A percentile compares a stretch with the other conserved stretches of the same genome.
These are phyloP conservation scores for Naso thynnoides DNA, from an alignment of 2,797 vertebrate genomes.

Conservation along the genomic window DNA sequence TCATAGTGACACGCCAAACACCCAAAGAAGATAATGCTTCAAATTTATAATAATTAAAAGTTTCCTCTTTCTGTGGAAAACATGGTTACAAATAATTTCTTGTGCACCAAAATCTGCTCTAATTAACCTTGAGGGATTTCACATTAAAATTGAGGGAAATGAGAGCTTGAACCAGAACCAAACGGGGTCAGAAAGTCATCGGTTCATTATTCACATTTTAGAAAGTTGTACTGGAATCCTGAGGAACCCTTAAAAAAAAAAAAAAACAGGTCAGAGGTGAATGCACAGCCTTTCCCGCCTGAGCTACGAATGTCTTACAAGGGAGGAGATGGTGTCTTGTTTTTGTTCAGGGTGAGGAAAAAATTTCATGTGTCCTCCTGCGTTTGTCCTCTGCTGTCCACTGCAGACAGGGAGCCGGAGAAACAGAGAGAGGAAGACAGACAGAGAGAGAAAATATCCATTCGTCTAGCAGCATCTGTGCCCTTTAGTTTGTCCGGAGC, in stretches of 20 bases:
- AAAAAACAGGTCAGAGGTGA: slow-evolving; percentile 60
- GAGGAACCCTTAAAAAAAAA: slow-evolving; percentile 40
- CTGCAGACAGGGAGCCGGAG: slow-evolving; percentile 44
- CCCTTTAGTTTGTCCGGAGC: slow-evolving; percentile 91
- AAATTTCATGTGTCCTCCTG: slow-evolving; percentile 40
- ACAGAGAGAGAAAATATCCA: slow-evolving; percentile 66
- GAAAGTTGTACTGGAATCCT: slow-evolving; percentile 48
- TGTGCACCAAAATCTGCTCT: not conserved
- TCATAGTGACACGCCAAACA: not conserved
- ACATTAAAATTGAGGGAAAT: slow-evolving; percentile 18
- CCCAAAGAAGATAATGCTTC: slow-evolving; percentile 8
- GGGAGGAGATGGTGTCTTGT: slow-evolving; percentile 41
- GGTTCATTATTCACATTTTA: slow-evolving; percentile 51
- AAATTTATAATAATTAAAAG: slow-evolving; percentile 7
- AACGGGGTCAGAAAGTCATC: slow-evolving; percentile 31
- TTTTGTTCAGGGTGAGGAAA: slow-evolving; percentile 26
- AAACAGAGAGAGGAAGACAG: slow-evolving; percentile 55
- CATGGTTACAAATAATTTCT: slow-evolving; percentile 5
- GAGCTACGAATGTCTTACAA: slow-evolving; percentile 10
- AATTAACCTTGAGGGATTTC: slow-evolving; percentile 12
- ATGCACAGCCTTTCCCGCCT: slow-evolving; percentile 32
- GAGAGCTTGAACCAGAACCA: slow-evolving; percentile 10
- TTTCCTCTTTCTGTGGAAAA: slow-evolving; percentile 9
- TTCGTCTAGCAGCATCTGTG: slow-evolving; percentile 73
- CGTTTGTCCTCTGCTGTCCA: slow-evolving; percentile 67